Evolutionary conservation across 35 echinoderm and acorn worm species (phyloP).

Genomic region (Lytechinus variegatus): DNA sequence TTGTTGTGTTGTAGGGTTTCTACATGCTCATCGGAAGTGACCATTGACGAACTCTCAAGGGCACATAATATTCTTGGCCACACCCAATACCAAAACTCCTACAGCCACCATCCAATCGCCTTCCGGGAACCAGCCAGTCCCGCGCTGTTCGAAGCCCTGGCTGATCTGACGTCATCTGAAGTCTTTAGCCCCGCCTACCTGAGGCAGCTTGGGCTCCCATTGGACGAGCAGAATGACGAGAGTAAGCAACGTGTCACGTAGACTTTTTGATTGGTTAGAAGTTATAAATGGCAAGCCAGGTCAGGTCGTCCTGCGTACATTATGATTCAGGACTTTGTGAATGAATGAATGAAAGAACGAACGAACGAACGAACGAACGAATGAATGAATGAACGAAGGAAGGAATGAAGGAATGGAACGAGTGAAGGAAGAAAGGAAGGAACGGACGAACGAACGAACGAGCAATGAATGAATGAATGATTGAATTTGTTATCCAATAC

Average conservation of each 20-base stretch:
- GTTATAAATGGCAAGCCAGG: too few species aligned
- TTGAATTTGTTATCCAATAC: too few species aligned
- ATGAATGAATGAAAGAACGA: too few species aligned
- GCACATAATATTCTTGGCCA: conserved; percentile 15
- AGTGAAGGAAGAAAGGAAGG: too few species aligned
- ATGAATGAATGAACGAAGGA: too few species aligned
- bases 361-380: too few species aligned
- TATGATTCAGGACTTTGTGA: too few species aligned
- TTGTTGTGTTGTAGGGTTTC: background rate
- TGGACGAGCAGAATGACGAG: background rate
- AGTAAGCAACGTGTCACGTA: background rate
- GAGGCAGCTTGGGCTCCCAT: background rate
- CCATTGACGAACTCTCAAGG: conserved; percentile 1
- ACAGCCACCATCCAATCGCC: background rate
- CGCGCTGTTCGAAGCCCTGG: conserved; percentile 12
- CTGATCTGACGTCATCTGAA: background rate
- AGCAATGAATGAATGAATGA: too few species aligned
- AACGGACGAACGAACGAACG: too few species aligned
- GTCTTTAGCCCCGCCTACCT: conserved; percentile 28
- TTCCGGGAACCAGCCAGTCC: conserved; percentile 21
- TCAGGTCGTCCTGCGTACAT: too few species aligned
- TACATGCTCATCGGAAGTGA: conserved; percentile 3
- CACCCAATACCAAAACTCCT: background rate
- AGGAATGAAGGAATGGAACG: too few species aligned
- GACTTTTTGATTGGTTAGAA: background rate